Base-by-base conservation (phyloP, 2,888 invertebrate species). In the Hemistola chrysoprasaria region DNA sequence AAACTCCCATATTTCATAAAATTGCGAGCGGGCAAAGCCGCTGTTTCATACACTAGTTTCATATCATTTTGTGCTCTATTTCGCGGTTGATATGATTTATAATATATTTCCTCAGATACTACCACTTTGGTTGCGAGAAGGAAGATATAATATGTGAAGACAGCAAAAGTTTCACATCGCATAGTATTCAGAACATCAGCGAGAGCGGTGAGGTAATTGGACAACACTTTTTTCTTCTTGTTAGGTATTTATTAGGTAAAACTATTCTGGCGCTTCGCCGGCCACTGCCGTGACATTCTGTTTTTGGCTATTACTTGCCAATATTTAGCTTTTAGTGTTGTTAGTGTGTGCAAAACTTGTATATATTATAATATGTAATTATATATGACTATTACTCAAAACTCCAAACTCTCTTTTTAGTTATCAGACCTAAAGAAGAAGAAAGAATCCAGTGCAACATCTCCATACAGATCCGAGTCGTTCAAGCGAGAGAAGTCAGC, bases 101-200 rank as follows among this genome's bases (percentile, higher is more conserved):
- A 28, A 30, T 33, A 41, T 11, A 22, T 47, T 29, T 32, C 48
- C 49, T 25, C 60, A 93, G 93, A 53, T 95, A 93, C 67, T 91
- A 95, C 65, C 94, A 95, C 69, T 90, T 90, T 59, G 93, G 92
- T 11, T 90, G 84, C 60, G 92, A 93, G 65, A 90, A 91, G 57
- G 90, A 92, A 52, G 92, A 92, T 37, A 76, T n/a, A n/a, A n/a
- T 76, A 21, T 65, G 44, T 27, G 87, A 88, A 0, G 87, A 87
- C 1, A 63, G 22, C 52, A 85, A 71, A 42, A 85, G 80, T 40
- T 68, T 70, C 23, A 73, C 72, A 0, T 82, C 85, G 1, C 72
- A 78, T 3, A 87, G 85, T 50, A 81, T 85, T 40, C 85, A 75
- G 42, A 85, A 84, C 44, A 78, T 86, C 11, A 78, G 61, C 44